Conservation (phyloP, 2,888 invertebrate species). For the Pheosia gnoma region DNA sequence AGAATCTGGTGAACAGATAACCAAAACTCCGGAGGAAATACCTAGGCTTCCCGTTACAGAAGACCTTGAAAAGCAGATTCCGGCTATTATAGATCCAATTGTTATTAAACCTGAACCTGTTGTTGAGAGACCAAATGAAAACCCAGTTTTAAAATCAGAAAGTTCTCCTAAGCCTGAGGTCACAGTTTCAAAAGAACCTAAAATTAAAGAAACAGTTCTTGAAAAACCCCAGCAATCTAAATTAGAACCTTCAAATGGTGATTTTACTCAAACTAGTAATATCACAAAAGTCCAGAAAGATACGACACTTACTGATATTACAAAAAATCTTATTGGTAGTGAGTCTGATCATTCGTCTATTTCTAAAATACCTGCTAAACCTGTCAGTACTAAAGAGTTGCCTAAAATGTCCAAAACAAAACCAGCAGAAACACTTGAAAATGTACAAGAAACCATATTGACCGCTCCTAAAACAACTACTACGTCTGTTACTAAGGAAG, state of each 20-base stretch:
- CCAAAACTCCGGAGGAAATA: background rate
- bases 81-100: background rate
- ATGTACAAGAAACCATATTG: background rate
- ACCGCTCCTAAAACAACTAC: background rate
- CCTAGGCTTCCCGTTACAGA: background rate
- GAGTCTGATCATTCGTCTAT: constrained; percentile 48
- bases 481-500: background rate
- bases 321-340: constrained; percentile 48
- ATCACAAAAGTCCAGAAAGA: constrained; percentile 25
- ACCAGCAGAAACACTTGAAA: background rate
- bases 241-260: background rate
- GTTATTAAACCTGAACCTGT: background rate
- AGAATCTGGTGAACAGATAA: background rate
- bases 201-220: background rate
- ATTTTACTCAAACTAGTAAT: background rate
- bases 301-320: constrained; percentile 38
- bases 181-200: background rate
- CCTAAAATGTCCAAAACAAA: background rate
- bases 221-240: background rate
- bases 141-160: background rate
- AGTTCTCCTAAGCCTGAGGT: background rate
- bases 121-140: background rate
- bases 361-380: constrained; percentile 29
- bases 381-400: constrained; percentile 1
- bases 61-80: background rate